Base-by-base conservation (phyloP, 2,113 vertebrate genomes). In the Zapus hudsonius region DNA sequence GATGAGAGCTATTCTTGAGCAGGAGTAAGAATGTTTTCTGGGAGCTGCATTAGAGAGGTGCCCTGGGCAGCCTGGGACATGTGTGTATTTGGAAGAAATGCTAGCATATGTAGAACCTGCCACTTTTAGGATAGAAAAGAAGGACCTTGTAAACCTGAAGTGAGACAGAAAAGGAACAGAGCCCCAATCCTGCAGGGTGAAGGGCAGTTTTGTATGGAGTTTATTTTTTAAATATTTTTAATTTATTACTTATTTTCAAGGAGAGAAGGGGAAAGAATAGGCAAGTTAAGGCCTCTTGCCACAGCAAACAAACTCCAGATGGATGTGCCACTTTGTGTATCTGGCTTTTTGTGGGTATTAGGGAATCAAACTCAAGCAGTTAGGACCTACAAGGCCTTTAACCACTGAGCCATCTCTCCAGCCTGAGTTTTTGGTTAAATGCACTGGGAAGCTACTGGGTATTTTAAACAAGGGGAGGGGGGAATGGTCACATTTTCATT, bases 401-500 rank as follows among this genome's bases (percentile, higher is more conserved):
- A 52, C 52, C 52, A 52, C 52, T 52, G 52, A 52, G 52, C 52
- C 52, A 12, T 10, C 52, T 52, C 52, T 52, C 83, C 44, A 7
- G 31, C 40, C 33, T 73, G 31, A 16, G 38, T 40, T 55, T 47
- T 52, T 22, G 29, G 52, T 52, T 52, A 72, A 22, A 23, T 57
- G 44, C 12, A 40, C 1, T 57, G 27, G 40, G 73, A 64, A 89
- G 67, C 38, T 64, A 87, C 0, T 17, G 31, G 72, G 27, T 66
- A 15, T 64, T 84, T 73, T 78, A 87, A 90, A 87, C 20, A 85
- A 70, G 67, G 25, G 19, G 87, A 10, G 4, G 3, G 89, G 4
- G 3, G 89, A 87, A 63, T 19, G 44, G 82, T 63, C 38, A 73
- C n/a, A 70, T 81, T 6, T 76, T 44, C 47, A 80, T 74, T 87